Evolutionary conservation across 2,888 invertebrate species (phyloP).

Genomic region (Stenurella melanura): DNA sequence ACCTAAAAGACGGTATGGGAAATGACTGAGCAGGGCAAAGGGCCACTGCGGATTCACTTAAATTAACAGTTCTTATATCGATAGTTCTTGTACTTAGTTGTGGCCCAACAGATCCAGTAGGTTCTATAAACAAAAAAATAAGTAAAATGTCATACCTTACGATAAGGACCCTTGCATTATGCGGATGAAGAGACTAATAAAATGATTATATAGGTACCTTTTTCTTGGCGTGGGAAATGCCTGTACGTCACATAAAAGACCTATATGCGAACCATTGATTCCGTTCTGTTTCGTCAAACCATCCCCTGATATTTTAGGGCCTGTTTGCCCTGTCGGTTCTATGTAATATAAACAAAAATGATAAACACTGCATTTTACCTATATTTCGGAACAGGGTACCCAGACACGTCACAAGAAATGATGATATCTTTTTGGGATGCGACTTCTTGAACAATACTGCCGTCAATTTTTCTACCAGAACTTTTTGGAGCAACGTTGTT

Average conservation of each 20-base stretch:
- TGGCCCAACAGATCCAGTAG: slow-evolving; percentile 81
- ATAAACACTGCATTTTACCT: slow-evolving; percentile 72
- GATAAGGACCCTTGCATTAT: slow-evolving; percentile 51
- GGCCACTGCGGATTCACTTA: slow-evolving; percentile 74
- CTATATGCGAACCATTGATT: slow-evolving; percentile 62
- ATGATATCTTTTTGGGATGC: slow-evolving; percentile 71
- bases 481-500: slow-evolving; percentile 79
- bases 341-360: slow-evolving; percentile 52
- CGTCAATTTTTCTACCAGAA: slow-evolving; percentile 73
- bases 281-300: slow-evolving; percentile 75
- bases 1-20: slow-evolving; percentile 86
- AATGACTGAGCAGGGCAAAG: slow-evolving; percentile 85
- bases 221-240: slow-evolving; percentile 76
- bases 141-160: slow-evolving; percentile 43
- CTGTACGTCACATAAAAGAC: slow-evolving; percentile 76
- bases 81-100: slow-evolving; percentile 78
- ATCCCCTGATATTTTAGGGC: slow-evolving; percentile 75
- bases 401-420: slow-evolving; percentile 82
- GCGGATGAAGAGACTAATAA: slow-evolving; percentile 9
- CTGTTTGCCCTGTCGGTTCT: slow-evolving; percentile 76
- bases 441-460: slow-evolving; percentile 74
- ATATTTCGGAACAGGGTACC: slow-evolving; percentile 82
- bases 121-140: slow-evolving; percentile 73
- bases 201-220: slow-evolving; percentile 69
- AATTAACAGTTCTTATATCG: slow-evolving; percentile 69